Evolutionary conservation across 2,888 invertebrate species (phyloP), one percentile per base, ranked within the genome.

Genomic region (Microchrysa polita): DNA sequence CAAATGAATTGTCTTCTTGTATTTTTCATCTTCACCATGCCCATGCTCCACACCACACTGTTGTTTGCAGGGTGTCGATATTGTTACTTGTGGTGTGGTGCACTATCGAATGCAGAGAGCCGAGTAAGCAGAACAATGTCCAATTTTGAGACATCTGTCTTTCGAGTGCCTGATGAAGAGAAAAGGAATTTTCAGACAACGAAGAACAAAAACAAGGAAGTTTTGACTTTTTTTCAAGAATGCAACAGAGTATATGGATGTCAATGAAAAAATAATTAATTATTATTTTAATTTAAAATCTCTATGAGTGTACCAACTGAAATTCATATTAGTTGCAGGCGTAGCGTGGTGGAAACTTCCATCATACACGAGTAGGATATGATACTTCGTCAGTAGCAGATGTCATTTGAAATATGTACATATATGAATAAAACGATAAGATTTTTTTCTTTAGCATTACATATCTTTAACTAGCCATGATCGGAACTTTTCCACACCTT

Each of bases 251-350:
- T 20, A 40, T n/a, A n/a, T n/a, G n/a, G 20, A 57, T 69, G 69
- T 69, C 69, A 69, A 18, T 55, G 55, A 40, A 40, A 7, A 40
- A 69, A 40, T 69, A 55, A 69, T 69, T 69, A 69, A 69, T 69
- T 69, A 69, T 69, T 34, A 69, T 20, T 53, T 67, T 52, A 22
- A n/a, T n/a, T 20, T 57, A 9, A 1, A 40, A 34, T 40, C 14
- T 7, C 2, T 48, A 48, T 48, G 48, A 48, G 48, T 5, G 48
- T 48, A 34, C n/a, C n/a, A n/a, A n/a, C n/a, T n/a, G n/a, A n/a
- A n/a, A n/a, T n/a, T n/a, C n/a, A n/a, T n/a, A n/a, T n/a, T n/a
- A n/a, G n/a, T n/a, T n/a, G n/a, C n/a, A n/a, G n/a, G n/a, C n/a
- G n/a, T n/a, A n/a, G n/a, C n/a, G n/a, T n/a, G n/a, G n/a, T n/a